phyloP scores from a whole-genome alignment of 2,797 vertebrate species.

The Lophotriccus pileatus region DNA sequence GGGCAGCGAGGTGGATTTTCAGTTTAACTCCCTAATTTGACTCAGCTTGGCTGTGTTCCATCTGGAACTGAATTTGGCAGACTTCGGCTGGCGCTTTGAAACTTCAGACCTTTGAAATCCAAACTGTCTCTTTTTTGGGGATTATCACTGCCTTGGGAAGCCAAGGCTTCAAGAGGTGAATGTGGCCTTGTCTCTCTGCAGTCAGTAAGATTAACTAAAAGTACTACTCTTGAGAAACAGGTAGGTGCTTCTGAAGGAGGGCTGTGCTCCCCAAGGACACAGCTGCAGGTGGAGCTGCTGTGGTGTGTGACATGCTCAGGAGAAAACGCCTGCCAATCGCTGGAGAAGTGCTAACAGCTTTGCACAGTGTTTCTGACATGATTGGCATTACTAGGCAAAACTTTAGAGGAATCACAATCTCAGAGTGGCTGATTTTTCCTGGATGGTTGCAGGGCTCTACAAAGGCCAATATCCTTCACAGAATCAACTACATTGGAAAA shows the following conservation, averaged over 20 bases:
- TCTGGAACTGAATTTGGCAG: not conserved
- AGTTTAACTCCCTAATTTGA: not conserved
- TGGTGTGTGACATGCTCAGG: not conserved
- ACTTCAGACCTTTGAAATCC: not conserved
- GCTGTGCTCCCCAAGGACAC: too few species aligned
- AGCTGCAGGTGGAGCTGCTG: not conserved
- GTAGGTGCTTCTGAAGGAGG: not conserved
- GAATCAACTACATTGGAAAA: too few species aligned
- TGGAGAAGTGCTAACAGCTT: not conserved
- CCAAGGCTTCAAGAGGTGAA: not conserved
- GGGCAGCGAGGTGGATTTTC: not conserved
- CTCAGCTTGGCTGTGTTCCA: not conserved
- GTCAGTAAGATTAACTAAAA: not conserved
- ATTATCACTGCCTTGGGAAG: not conserved
- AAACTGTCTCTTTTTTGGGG: not conserved
- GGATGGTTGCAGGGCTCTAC: not conserved
- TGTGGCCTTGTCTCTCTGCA: not conserved
- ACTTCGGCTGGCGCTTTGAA: not conserved
- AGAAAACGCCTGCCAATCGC: not conserved
- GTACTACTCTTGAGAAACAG: not conserved
- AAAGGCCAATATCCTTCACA: not conserved
- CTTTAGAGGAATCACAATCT: not conserved
- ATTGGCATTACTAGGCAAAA: not conserved
- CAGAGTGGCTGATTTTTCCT: not conserved
- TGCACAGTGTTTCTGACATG: not conserved